Base-by-base conservation (phyloP, 2,797 vertebrate genomes). In the Florisuga fusca region DNA sequence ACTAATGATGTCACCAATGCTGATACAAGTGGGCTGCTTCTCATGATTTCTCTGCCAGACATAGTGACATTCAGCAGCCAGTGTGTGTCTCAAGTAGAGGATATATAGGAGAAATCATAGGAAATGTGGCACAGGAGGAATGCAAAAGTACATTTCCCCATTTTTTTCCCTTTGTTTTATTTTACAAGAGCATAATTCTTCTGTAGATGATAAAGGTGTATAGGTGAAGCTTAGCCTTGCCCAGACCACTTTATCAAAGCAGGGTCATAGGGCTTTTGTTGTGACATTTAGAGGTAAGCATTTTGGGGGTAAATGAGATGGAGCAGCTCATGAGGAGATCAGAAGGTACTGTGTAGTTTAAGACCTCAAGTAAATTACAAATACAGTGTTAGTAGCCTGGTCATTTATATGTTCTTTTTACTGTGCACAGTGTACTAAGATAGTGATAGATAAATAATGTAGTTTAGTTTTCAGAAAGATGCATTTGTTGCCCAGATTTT, bases 251-350 rank as follows among this genome's bases (percentile, higher is more conserved):
- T 95, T 33, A 67, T 95, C 85, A 93, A 53, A 12, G 19, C 25
- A 22, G 77, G 89, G 54, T 78, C 76, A 14, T 5, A 48, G 76
- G 78, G 76, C 84, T 89, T 62, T 59, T 69, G 74, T 75, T 81
- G 90, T 93, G 95, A 73, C 84, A 78, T 92, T 94, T 61, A 11
- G n/a, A 89, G 87, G 87, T 82, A 87, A 95, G 81, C 54, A 5
- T 77, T 92, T 57, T 61, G 89, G 84, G 91, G 84, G 87, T 50
- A 58, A 89, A 91, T 66, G 92, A 95, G 95, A 75, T 84, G 46
- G 68, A 83, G 81, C 79, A 45, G 84, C 29, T n/a, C 55, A 89
- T 1, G 12, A 62, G 81, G 64, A 82, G 82, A 86, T 48, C 69
- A 59, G 69, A 14, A 84, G 63, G 53, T 63, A 67, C 83, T 9